Evolutionary conservation across 2,888 invertebrate species (phyloP).

Genomic region (Chironomus riparius): DNA sequence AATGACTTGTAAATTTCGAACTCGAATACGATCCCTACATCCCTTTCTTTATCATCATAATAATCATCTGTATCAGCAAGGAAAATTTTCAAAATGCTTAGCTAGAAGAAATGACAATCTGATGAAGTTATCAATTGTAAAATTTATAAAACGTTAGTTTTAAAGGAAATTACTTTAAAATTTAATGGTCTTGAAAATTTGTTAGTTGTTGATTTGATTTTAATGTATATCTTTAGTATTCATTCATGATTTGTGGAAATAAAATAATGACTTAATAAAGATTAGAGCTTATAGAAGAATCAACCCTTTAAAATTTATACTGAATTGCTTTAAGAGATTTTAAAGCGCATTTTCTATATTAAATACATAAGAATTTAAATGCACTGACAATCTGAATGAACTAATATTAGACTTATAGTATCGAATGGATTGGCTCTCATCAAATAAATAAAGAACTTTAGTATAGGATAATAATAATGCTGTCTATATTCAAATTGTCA

Average conservation of each 20-base stretch:
- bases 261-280: constrained; percentile 21
- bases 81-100: neutral
- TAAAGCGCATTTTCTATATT: too few relatives aligned
- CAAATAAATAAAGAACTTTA: too few relatives aligned
- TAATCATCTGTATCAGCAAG: neutral
- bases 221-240: neutral
- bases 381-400: neutral
- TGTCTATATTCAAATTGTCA: too few relatives aligned
- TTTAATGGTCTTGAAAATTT: constrained; percentile 25
- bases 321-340: too few relatives aligned
- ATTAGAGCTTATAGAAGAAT: neutral
- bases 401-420: neutral
- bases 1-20: constrained; percentile 21
- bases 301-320: too few relatives aligned
- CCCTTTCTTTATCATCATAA: neutral
- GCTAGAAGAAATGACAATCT: neutral
- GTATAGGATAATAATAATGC: too few relatives aligned
- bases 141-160: neutral
- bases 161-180: constrained; percentile 25
- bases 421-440: too few relatives aligned
- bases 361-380: neutral
- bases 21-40: neutral
- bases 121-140: constrained; percentile 1
- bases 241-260: neutral
- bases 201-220: constrained; percentile 10